Evolutionary conservation across 2,888 invertebrate species (phyloP), one percentile per base, ranked within the genome.

Genomic region (Lasioglossum malachurum): DNA sequence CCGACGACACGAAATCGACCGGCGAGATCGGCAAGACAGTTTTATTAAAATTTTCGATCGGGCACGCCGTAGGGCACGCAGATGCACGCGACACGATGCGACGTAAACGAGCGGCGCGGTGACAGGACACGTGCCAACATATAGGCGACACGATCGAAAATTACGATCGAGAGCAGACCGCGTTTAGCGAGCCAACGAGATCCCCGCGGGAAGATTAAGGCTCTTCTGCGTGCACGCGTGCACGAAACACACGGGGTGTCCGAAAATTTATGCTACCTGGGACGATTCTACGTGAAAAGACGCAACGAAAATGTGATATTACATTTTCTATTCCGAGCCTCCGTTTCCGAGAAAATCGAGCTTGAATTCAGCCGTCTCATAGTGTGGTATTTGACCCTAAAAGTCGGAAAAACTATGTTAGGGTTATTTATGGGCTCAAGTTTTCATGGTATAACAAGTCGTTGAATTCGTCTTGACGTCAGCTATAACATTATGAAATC

Each of bases 111-210:
- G 57, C 44, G n/a, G 27, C 64, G 80, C 69, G 80, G 71, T 73
- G 82, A 84, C 78, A 73, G 75, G 72, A 71, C 84, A 79, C 82
- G 74, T 80, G 80, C 64, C 78, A 72, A 76, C 80, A 57, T 57
- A 79, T 82, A 81, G 71, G 67, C 75, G 80, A 81, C 86, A 75
- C 82, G 84, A 88, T 91, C 87, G 81, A 85, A 85, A 87, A 85
- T 90, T 84, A 86, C 83, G 69, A 90, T 88, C 90, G 71, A 80
- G 53, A 80, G 86, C 71, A 69, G 77, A 72, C 78, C 83, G 72
- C 80, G 84, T 89, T 87, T 85, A 80, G 71, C 75, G 46, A 46
- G 44, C 75, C 38, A 41, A n/a, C 72, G 75, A 87, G 90, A 90
- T 88, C 83, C 64, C 75, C n/a, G 75, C 27, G 19, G 46, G 79